These are phyloP conservation scores for Danio jaintianensis DNA, from an alignment of 2,797 vertebrate species.

Conservation along the genomic window DNA sequence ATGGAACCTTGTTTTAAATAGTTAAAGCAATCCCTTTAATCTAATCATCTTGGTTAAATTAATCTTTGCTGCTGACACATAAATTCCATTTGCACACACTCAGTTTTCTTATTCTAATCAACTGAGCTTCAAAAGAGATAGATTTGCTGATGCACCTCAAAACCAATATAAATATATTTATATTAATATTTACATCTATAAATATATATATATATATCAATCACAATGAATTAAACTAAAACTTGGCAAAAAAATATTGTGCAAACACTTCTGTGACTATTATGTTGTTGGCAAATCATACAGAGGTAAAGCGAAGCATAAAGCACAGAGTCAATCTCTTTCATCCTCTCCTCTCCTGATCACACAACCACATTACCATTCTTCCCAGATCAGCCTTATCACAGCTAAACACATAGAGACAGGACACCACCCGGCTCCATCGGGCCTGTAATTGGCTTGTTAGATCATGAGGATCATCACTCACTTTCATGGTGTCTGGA, in stretches of 20 bases:
- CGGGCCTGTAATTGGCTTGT: constrained; percentile 41
- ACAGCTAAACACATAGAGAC: constrained; percentile 68
- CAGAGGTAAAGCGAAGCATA: constrained; percentile 6
- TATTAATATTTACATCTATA: too few relatives aligned
- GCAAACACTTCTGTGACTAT: not conserved
- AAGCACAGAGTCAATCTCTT: not conserved
- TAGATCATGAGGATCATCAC: constrained; percentile 38
- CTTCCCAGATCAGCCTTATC: constrained; percentile 69
- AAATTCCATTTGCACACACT: constrained; percentile 22
- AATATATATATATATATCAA: too few relatives aligned
- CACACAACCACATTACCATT: constrained; percentile 64
- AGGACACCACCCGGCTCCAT: constrained; percentile 9
- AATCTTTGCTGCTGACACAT: not conserved
- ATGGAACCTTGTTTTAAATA: too few relatives aligned
- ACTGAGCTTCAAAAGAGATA: too few relatives aligned
- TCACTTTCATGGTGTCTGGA: constrained; percentile 26
- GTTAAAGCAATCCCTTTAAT: not conserved
- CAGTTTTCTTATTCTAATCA: constrained; percentile 11
- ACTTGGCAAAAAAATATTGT: not conserved
- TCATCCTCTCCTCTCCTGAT: constrained; percentile 56
- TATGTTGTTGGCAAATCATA: constrained; percentile 5
- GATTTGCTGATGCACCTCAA: not conserved
- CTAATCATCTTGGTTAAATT: not conserved
- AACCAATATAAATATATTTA: too few relatives aligned
- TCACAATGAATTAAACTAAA: not conserved